A percentile compares a stretch with the other conserved stretches of the same genome.
Evolutionary conservation across 2,113 vertebrate species (phyloP).

Genomic region (Crocuta crocuta): DNA sequence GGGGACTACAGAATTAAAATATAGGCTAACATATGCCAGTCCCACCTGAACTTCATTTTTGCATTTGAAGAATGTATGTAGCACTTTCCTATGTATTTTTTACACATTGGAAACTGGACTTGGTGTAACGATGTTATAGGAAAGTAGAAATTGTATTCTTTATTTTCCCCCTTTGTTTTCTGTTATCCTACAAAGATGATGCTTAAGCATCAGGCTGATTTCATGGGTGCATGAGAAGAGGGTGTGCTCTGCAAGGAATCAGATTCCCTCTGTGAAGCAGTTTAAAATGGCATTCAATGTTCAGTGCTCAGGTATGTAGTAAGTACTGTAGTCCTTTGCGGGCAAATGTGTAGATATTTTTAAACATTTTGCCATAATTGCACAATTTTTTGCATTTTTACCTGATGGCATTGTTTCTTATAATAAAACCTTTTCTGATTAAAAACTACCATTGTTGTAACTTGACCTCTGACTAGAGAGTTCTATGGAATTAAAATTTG

Average conservation of each 20-base stretch:
- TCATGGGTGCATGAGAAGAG: conserved; percentile 81
- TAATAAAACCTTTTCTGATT: conserved; percentile 90
- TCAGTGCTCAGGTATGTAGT: conserved; percentile 98
- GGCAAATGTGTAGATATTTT: conserved; percentile 93
- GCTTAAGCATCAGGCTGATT: conserved; percentile 71
- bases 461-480: conserved; percentile 54
- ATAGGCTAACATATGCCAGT: conserved; percentile 68
- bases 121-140: conserved; percentile 75
- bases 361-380: conserved; percentile 99
- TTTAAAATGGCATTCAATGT: conserved; percentile 87
- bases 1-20: conserved; percentile 77
- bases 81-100: conserved; percentile 81
- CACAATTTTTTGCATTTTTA: conserved; percentile 97
- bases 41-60: conserved; percentile 77
- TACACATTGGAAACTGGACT: conserved; percentile 71
- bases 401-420: conserved; percentile 91
- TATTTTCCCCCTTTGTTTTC: conserved; percentile 74
- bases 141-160: conserved; percentile 76
- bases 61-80: conserved; percentile 78
- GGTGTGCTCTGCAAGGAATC: conserved; percentile 80
- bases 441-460: conserved; percentile 79
- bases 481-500: conserved; percentile 63
- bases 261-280: conserved; percentile 80
- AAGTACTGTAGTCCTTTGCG: conserved; percentile 98
- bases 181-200: conserved; percentile 73